phyloP scores from a whole-genome alignment of 2,113 vertebrate species.

The Pelmatolapia mariae region DNA sequence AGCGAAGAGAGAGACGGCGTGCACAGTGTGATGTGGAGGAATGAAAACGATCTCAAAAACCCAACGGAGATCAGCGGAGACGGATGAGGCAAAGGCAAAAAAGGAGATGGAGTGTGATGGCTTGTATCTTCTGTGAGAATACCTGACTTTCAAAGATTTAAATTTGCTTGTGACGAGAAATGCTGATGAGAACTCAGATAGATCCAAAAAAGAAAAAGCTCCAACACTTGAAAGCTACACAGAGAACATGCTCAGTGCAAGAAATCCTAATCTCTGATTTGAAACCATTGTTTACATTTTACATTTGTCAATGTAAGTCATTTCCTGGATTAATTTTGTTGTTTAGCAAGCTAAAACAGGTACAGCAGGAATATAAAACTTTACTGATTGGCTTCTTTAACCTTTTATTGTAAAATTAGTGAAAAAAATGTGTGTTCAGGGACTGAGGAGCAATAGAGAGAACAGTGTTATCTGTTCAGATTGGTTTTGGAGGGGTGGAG shows the following conservation, averaged over 20 bases:
- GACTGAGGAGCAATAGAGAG: background rate
- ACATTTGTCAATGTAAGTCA: background rate
- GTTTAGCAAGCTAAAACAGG: background rate
- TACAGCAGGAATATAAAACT: background rate
- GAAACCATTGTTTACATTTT: background rate
- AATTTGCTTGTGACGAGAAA: background rate
- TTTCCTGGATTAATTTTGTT: background rate
- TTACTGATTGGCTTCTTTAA: background rate
- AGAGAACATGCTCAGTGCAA: background rate
- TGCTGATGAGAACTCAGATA: background rate
- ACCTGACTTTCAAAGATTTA: background rate
- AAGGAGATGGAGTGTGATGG: background rate
- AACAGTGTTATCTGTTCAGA: background rate
- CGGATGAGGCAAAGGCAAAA: conserved; percentile 3
- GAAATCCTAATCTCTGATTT: background rate
- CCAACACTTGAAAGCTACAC: background rate
- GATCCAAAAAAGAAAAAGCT: background rate
- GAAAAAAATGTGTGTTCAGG: background rate
- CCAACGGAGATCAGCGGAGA: conserved; percentile 4
- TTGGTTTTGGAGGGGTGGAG: background rate
- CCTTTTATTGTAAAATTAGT: background rate
- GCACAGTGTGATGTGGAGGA: conserved; percentile 22
- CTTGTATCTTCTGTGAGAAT: background rate
- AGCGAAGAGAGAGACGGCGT: conserved; percentile 22
- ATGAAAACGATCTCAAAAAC: background rate